Evolutionary conservation across 2,113 vertebrate species (phyloP).

Genomic region (Oncorhynchus nerka): DNA sequence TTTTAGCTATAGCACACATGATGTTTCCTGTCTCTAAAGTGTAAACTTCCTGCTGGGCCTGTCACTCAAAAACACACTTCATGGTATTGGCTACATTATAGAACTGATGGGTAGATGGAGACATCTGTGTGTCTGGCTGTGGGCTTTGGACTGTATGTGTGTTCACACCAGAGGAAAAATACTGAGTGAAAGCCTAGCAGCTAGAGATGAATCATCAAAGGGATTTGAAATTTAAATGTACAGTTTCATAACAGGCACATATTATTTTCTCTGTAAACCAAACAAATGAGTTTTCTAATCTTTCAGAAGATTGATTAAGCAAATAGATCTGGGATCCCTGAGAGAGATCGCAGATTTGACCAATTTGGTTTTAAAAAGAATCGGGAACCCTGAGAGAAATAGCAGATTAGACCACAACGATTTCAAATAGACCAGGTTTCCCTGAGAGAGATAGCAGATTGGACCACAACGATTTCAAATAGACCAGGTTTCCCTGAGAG

Average conservation of each 20-base stretch:
- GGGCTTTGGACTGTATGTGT: not conserved
- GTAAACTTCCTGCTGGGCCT: not conserved
- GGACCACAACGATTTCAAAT: no score
- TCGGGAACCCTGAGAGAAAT: no score
- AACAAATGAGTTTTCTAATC: conserved; percentile 64
- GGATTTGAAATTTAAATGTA: conserved; percentile 70
- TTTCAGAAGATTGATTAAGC: conserved; percentile 53
- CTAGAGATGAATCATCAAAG: conserved; percentile 55
- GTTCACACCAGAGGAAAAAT: conserved; percentile 29
- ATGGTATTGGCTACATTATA: not conserved
- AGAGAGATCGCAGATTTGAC: no score
- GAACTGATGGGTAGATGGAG: not conserved
- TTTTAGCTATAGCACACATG: not conserved
- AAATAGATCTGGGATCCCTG: conserved; percentile 42
- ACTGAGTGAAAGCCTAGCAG: conserved; percentile 30
- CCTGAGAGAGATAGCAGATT: no score
- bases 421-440: no score
- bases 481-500: no score
- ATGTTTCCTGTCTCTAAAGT: not conserved
- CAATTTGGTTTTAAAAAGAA: no score
- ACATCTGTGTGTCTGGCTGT: not conserved
- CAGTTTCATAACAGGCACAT: conserved; percentile 54
- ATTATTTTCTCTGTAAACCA: conserved; percentile 36
- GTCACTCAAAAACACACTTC: not conserved
- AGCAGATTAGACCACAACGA: no score